A percentile compares a stretch with the other conserved stretches of the same genome.
Evolutionary conservation across 37 sponge, comb jelly and placozoan genomes (phyloP).

Genomic region (Aplysina aerophoba): DNA sequence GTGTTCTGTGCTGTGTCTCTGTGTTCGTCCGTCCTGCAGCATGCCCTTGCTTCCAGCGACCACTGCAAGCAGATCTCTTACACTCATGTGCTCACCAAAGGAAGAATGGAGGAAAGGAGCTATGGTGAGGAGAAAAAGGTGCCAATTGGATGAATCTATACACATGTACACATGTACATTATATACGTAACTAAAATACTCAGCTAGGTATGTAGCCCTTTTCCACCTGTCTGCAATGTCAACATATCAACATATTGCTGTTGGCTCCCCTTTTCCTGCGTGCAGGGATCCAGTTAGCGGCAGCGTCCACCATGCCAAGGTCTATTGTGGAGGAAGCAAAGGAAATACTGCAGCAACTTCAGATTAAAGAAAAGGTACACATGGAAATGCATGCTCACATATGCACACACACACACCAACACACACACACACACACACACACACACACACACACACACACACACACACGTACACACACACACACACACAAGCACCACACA

Average conservation of each 20-base stretch:
- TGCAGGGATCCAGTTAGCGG: slow-evolving; percentile 80
- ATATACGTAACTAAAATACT: neutral
- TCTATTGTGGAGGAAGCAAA: slow-evolving; percentile 72
- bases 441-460: neutral
- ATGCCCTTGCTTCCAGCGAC: slow-evolving; percentile 10
- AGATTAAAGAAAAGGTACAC: slow-evolving; percentile 23
- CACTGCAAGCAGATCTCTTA: slow-evolving; percentile 36
- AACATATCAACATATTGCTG: too few relatives aligned
- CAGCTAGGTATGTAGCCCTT: neutral
- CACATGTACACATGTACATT: neutral
- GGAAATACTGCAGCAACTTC: slow-evolving; percentile 47
- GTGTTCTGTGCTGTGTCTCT: neutral
- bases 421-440: neutral
- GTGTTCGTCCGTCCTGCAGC: neutral
- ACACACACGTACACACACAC: too few relatives aligned
- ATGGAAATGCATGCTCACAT: neutral
- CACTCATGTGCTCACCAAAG: slow-evolving; percentile 68
- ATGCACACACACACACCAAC: neutral
- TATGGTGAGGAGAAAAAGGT: slow-evolving; percentile 53
- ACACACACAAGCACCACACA: too few relatives aligned
- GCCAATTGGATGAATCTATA: neutral
- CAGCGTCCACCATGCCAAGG: slow-evolving; percentile 63
- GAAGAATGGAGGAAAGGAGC: slow-evolving; percentile 55
- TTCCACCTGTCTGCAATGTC: too few relatives aligned
- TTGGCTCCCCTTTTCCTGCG: too few relatives aligned